Conservation (phyloP, 2,888 invertebrate species). For the Opisthograptis luteolata region DNA sequence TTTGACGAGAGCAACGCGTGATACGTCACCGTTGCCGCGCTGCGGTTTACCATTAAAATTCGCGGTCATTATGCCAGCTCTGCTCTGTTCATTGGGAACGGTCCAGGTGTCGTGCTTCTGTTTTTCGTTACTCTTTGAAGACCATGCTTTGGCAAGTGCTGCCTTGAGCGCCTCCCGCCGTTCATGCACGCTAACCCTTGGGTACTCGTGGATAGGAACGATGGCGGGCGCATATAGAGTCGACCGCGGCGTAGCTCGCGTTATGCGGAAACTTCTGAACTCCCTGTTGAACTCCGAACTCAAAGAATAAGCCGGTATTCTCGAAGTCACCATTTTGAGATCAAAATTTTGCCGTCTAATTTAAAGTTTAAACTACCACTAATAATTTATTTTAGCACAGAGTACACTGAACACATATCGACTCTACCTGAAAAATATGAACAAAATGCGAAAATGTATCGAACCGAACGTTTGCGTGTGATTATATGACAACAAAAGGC, state of each 20-base stretch:
- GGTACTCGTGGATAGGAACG: slow-evolving; percentile 85
- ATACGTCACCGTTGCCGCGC: slow-evolving; percentile 65
- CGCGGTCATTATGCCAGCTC: slow-evolving; percentile 65
- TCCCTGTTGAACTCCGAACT: slow-evolving; percentile 86
- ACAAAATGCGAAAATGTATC: slow-evolving; percentile 54
- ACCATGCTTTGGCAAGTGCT: slow-evolving; percentile 80
- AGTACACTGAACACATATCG: slow-evolving; percentile 81
- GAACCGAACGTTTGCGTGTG: slow-evolving; percentile 43
- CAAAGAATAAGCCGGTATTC: slow-evolving; percentile 86
- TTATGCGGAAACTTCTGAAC: slow-evolving; percentile 84
- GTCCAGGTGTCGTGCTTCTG: slow-evolving; percentile 79
- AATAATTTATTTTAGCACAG: slow-evolving; percentile 69
- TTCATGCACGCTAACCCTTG: slow-evolving; percentile 83
- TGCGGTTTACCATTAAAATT: slow-evolving; percentile 67
- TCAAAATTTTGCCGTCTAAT: slow-evolving; percentile 75
- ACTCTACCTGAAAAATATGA: slow-evolving; percentile 67
- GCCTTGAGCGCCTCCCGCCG: slow-evolving; percentile 80
- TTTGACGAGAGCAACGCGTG: slow-evolving; percentile 73
- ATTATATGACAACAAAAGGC: slow-evolving; percentile 17
- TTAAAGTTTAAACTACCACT: slow-evolving; percentile 55
- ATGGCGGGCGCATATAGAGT: slow-evolving; percentile 81
- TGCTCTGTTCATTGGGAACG: slow-evolving; percentile 68
- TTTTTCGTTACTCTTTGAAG: slow-evolving; percentile 74
- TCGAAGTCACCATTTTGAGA: slow-evolving; percentile 86
- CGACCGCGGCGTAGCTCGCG: slow-evolving; percentile 79